Percentiles rank a stretch among this genome's conserved stretches.
These are phyloP conservation scores for Cotesia typhae DNA, from an alignment of 1,140 invertebrate genomes.

Conservation along the genomic window DNA sequence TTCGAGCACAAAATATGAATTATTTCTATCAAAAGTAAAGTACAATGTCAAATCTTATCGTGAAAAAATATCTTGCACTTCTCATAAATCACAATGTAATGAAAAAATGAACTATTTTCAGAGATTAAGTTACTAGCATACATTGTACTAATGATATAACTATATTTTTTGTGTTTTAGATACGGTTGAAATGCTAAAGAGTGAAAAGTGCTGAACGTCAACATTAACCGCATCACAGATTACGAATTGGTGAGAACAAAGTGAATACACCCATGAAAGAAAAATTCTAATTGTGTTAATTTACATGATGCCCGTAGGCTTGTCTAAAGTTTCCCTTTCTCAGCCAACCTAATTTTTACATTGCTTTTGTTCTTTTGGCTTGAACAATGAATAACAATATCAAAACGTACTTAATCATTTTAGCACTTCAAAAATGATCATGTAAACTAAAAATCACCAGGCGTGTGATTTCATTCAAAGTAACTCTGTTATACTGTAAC, in stretches of 20 bases:
- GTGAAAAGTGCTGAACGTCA: slow-evolving; percentile 26
- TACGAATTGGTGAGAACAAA: slow-evolving; percentile 9
- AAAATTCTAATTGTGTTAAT: slow-evolving; percentile 21
- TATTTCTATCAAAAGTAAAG: background rate
- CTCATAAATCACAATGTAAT: background rate
- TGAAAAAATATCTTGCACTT: background rate
- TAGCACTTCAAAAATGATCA: slow-evolving; percentile 6
- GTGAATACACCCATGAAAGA: background rate
- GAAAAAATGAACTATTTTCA: too few relatives aligned
- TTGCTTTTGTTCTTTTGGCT: background rate
- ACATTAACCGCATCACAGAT: slow-evolving; percentile 18
- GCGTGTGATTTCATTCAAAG: slow-evolving; percentile 21
- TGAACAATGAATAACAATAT: background rate
- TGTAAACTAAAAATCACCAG: slow-evolving; percentile 15
- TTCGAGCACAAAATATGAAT: background rate
- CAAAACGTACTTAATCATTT: slow-evolving; percentile 22
- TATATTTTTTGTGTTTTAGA: slow-evolving; percentile 11
- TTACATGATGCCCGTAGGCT: slow-evolving; percentile 8
- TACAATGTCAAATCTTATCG: background rate
- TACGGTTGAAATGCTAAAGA: slow-evolving; percentile 9
- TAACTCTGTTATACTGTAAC: background rate
- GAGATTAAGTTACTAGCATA: too few relatives aligned
- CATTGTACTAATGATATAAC: background rate
- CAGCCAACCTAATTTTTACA: background rate
- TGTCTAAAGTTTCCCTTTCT: slow-evolving; percentile 18